These are phyloP conservation scores for Protobothrops flavoviridis DNA, from an alignment of 2,113 vertebrate genomes.

Conservation along the genomic window DNA sequence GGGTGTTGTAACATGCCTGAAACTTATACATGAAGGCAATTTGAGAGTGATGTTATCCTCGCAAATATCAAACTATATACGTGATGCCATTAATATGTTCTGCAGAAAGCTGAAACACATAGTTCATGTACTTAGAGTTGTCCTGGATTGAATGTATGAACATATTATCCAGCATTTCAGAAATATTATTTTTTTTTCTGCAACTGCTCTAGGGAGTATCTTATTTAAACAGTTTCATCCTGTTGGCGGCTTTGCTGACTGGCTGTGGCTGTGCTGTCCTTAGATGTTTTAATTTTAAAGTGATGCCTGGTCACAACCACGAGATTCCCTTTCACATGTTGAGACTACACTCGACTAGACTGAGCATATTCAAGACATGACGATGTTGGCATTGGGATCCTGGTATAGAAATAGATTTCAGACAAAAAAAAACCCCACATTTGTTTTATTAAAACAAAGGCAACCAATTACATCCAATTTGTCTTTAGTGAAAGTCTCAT, in stretches of 20 bases:
- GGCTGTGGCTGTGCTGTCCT: neutral
- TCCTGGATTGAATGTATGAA: neutral
- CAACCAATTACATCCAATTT: neutral
- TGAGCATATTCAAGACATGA: neutral
- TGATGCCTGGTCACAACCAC: neutral
- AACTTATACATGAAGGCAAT: neutral
- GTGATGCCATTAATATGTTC: neutral
- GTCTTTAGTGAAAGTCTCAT: neutral
- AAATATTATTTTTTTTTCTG: neutral
- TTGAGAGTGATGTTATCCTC: no score
- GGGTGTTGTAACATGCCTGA: neutral
- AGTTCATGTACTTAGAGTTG: neutral
- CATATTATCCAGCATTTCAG: neutral
- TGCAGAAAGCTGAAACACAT: neutral
- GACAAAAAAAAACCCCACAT: neutral
- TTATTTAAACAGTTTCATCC: neutral
- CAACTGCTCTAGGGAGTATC: neutral
- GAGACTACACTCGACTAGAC: neutral
- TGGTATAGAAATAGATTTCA: neutral
- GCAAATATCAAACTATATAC: neutral
- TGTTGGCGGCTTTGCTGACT: neutral
- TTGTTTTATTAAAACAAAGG: neutral
- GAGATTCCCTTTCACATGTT: neutral
- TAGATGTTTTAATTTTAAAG: neutral
- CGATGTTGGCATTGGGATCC: neutral